A percentile compares a stretch with the other conserved stretches of the same genome.
phyloP scores from a whole-genome alignment of 2,888 invertebrate species.

The Synergus itoensis region DNA sequence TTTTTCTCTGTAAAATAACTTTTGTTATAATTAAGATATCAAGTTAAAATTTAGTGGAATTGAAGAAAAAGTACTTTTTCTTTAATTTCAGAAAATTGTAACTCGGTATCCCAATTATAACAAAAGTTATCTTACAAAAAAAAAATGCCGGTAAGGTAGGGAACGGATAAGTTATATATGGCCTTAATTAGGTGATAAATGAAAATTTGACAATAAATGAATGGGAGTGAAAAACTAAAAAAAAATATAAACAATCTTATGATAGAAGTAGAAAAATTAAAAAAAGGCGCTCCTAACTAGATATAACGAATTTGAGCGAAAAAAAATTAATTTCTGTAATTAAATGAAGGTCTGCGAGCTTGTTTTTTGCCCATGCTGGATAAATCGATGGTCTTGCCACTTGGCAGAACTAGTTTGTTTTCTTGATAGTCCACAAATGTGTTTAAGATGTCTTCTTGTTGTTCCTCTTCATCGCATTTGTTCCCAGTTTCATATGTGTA shows the following conservation, averaged over 20 bases:
- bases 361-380: conserved; percentile 85
- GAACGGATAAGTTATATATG: too few relatives aligned
- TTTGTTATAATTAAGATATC: too few relatives aligned
- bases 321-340: conserved; percentile 77
- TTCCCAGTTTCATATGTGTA: conserved; percentile 91
- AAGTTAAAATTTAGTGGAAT: too few relatives aligned
- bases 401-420: conserved; percentile 86
- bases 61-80: too few relatives aligned
- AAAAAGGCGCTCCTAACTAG: conserved; percentile 10
- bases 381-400: conserved; percentile 86
- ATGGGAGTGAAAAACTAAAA: too few relatives aligned
- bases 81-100: too few relatives aligned
- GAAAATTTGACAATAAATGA: too few relatives aligned
- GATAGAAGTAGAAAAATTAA: not conserved
- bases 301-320: not conserved
- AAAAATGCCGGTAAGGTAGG: too few relatives aligned
- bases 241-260: not conserved
- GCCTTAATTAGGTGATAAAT: too few relatives aligned
- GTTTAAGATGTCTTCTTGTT: conserved; percentile 76
- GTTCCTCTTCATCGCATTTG: conserved; percentile 78
- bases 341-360: conserved; percentile 83
- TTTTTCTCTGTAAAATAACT: too few relatives aligned
- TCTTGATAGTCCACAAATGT: conserved; percentile 87
- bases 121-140: too few relatives aligned
- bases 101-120: too few relatives aligned